A percentile compares a stretch with the other conserved stretches of the same genome.
Evolutionary conservation across 1,140 invertebrate species (phyloP).

Genomic region (Orchestia grillus): DNA sequence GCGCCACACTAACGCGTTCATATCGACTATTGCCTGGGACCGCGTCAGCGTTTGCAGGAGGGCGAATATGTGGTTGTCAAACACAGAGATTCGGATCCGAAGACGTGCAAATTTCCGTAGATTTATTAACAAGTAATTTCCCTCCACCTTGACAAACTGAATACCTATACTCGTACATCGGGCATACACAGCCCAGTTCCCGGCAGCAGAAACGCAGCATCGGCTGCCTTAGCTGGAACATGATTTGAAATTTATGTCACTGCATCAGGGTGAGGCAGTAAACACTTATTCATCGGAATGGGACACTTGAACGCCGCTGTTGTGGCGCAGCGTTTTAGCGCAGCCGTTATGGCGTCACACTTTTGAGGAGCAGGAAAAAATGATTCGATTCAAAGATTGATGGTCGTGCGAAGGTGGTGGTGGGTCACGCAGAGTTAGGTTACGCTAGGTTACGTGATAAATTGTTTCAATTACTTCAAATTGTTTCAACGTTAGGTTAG

Average conservation of each 20-base stretch:
- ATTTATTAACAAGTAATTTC: not conserved
- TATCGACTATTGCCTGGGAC: no score
- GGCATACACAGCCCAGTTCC: not conserved
- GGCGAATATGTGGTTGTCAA: no score
- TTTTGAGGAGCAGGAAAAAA: not conserved
- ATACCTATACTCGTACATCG: not conserved
- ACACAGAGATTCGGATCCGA: no score
- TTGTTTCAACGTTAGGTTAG: not conserved
- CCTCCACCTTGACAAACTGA: not conserved
- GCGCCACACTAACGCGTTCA: no score
- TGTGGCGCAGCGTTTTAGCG: not conserved
- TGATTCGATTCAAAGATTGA: not conserved
- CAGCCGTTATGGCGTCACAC: not conserved
- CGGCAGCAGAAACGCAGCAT: not conserved
- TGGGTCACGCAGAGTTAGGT: not conserved
- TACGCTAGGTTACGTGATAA: no score
- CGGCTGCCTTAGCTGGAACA: not conserved
- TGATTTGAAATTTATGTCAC: not conserved
- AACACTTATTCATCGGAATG: not conserved
- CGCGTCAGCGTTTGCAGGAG: no score
- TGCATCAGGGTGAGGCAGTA: not conserved
- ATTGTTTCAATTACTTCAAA: no score
- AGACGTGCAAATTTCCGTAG: no score
- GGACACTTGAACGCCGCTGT: not conserved
- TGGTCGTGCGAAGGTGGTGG: not conserved